Conservation (phyloP, 1,140 invertebrate genomes). For the Zaprionus ornatus region DNA sequence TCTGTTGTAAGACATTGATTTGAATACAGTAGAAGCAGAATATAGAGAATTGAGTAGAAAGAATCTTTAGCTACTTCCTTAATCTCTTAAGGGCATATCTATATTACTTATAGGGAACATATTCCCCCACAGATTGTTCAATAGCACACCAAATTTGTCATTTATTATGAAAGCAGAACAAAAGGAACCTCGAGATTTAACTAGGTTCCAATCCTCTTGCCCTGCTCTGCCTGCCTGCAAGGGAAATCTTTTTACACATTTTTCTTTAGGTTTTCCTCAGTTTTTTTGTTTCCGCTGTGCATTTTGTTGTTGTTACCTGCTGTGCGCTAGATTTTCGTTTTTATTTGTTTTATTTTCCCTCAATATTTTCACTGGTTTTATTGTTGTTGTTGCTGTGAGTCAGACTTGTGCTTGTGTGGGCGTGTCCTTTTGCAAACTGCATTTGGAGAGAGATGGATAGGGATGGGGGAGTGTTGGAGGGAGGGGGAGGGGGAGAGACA, state of each 20-base stretch:
- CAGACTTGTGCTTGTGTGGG: constrained; percentile 25
- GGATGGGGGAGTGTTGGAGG: too few relatives aligned
- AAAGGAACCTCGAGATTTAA: background rate
- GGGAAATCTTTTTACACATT: constrained; percentile 21
- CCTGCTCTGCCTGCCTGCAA: background rate
- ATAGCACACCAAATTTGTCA: constrained; percentile 32
- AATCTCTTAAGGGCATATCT: background rate
- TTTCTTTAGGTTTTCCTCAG: constrained; percentile 13
- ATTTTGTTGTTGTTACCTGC: constrained; percentile 35
- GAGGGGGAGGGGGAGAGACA: background rate
- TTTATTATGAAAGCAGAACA: constrained; percentile 21
- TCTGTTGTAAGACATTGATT: background rate
- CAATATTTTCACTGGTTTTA: constrained; percentile 6
- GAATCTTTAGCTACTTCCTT: background rate
- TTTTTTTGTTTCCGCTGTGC: constrained; percentile 19
- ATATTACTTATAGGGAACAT: constrained; percentile 2
- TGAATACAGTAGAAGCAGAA: background rate
- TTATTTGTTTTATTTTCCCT: constrained; percentile 17
- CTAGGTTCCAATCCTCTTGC: background rate
- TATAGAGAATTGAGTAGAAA: background rate
- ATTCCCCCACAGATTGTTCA: constrained; percentile 30
- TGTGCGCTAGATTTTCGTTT: constrained; percentile 39
- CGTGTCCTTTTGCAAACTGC: constrained; percentile 21
- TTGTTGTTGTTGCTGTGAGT: background rate
- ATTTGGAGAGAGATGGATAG: background rate